These are phyloP conservation scores for Uria lomvia DNA, from an alignment of 2,113 vertebrate genomes.

Conservation along the genomic window DNA sequence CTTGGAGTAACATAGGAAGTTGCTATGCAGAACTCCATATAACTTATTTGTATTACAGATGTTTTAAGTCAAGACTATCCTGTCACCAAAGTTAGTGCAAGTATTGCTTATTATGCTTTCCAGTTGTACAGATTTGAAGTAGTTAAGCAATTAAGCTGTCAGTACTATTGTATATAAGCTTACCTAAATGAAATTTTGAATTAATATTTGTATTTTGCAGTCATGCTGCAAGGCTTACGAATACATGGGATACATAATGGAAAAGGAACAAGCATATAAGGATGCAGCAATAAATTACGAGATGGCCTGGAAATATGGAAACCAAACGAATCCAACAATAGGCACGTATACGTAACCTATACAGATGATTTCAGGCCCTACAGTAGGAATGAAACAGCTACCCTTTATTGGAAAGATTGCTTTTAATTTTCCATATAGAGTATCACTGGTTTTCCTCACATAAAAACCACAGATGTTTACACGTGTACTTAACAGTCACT, in stretches of 20 bases:
- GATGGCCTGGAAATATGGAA: slow-evolving; percentile 95
- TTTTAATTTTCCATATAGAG: neutral
- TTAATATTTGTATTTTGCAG: slow-evolving; percentile 67
- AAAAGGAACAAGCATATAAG: slow-evolving; percentile 93
- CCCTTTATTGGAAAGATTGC: neutral
- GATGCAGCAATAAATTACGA: slow-evolving; percentile 94
- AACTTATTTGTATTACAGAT: neutral
- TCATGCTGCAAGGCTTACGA: slow-evolving; percentile 98
- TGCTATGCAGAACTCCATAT: neutral
- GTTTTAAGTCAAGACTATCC: neutral
- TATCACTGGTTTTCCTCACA: neutral
- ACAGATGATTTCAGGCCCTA: neutral
- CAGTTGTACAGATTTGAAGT: neutral
- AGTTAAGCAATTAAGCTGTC: neutral
- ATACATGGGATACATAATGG: slow-evolving; percentile 98
- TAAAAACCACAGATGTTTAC: neutral
- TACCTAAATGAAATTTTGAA: neutral
- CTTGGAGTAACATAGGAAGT: neutral
- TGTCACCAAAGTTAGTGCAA: neutral
- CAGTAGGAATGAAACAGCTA: neutral
- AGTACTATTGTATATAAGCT: neutral
- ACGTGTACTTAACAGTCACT: neutral
- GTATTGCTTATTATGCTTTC: neutral
- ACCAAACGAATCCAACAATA: slow-evolving; percentile 86
- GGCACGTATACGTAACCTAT: slow-evolving; percentile 68